phyloP scores from a whole-genome alignment of 2,888 invertebrate genomes.

The Trimorus sp. region DNA sequence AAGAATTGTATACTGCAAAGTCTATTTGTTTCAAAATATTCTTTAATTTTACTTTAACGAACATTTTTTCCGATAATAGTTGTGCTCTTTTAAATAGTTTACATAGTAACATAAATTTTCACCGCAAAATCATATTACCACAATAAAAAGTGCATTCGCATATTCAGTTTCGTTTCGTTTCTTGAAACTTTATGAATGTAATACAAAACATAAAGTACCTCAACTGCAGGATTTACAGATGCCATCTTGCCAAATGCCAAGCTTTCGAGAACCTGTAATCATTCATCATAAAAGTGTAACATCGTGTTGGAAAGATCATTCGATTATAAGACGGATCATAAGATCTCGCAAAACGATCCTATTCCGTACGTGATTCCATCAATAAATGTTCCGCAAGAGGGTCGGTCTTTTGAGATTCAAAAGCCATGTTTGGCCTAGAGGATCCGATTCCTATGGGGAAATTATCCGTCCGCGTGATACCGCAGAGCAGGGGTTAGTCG shows the following conservation, averaged over 20 bases:
- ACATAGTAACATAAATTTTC: too few relatives aligned
- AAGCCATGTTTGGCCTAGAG: conserved; percentile 69
- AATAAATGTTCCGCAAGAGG: conserved; percentile 71
- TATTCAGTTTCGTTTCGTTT: too few relatives aligned
- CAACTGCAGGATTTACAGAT: conserved; percentile 1
- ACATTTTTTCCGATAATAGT: too few relatives aligned
- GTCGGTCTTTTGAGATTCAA: conserved; percentile 72
- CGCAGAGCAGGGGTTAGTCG: conserved; percentile 67
- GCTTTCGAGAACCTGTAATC: conserved; percentile 41
- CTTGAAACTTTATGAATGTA: too few relatives aligned
- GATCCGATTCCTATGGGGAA: conserved; percentile 74
- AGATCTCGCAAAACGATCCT: conserved; percentile 62
- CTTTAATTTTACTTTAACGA: too few relatives aligned
- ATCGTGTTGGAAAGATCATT: conserved; percentile 58
- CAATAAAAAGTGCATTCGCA: too few relatives aligned
- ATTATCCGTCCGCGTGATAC: conserved; percentile 77
- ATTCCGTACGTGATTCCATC: conserved; percentile 73
- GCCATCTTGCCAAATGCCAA: conserved; percentile 10
- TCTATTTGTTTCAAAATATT: too few relatives aligned
- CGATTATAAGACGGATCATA: conserved; percentile 65
- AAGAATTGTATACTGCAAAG: too few relatives aligned
- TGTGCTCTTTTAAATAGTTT: too few relatives aligned
- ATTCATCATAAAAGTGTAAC: conserved; percentile 56
- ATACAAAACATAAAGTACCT: conserved; percentile 23
- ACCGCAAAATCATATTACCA: too few relatives aligned